Evolutionary conservation across 2,797 vertebrate genomes (phyloP), one percentile per base, ranked within the genome.

Genomic region (Sarcoramphus papa): DNA sequence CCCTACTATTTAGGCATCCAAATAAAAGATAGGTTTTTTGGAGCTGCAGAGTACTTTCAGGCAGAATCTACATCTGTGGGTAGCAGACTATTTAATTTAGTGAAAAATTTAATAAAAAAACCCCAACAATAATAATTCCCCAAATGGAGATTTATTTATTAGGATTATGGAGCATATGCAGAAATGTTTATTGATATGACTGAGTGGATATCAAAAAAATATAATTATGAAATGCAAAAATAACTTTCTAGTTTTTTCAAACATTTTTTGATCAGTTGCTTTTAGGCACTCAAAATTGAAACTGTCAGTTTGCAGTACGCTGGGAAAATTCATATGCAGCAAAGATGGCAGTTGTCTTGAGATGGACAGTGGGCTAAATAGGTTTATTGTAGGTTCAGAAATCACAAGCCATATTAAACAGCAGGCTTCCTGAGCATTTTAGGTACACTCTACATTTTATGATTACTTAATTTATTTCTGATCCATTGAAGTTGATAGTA

Each of bases 341-440:
- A 40, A 9, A 43, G 24, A 16, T 10, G 16, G 13, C n/a, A 25
- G 17, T 20, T 31, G 45, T 37, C 23, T 22, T 33, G 57, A 84
- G 41, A 25, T 30, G 21, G 85, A 92, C 30, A 21, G 74, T 84
- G 74, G 13, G 35, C 27, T 31, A 70, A 77, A 68, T 53, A 92
- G 57, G 84, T 93, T 97, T 93, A 92, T 77, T 95, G 70, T 84
- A 92, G 67, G 69, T 85, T 94, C 85, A 95, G 91, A 94, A 96
- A 90, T 88, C 75, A 81, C 64, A 92, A 89, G n/a, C 48, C 40
- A 22, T 90, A 28, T 78, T 51, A 41, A 73, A 33, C 27, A 37
- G 27, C 77, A 94, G 69, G 6, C 63, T 88, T 95, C 41, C 51
- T 33, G 31, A 92, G 69, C 64, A 63, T 85, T 96, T 94, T 70